Percentiles rank a stretch among this genome's conserved stretches.
phyloP scores from a whole-genome alignment of 2,113 vertebrate genomes.

The Ellobius talpinus region DNA sequence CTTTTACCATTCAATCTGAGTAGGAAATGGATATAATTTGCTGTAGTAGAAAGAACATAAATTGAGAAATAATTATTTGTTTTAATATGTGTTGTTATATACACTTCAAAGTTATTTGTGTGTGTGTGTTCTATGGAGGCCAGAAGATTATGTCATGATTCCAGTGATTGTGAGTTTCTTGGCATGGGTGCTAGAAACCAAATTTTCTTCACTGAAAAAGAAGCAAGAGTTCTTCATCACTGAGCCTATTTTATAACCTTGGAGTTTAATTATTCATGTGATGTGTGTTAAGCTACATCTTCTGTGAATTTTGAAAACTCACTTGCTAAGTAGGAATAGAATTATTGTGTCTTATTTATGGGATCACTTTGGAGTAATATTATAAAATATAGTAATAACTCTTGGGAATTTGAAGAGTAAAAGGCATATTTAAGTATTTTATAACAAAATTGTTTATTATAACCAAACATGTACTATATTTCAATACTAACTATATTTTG shows the following conservation, averaged over 20 bases:
- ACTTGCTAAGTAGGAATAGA: neutral
- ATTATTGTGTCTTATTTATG: neutral
- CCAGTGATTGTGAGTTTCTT: neutral
- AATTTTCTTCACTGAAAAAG: neutral
- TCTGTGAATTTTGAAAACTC: neutral
- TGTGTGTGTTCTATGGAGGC: neutral
- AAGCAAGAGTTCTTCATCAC: neutral
- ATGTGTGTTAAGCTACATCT: neutral
- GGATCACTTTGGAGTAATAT: neutral
- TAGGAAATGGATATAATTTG: slow-evolving; percentile 27
- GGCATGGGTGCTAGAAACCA: neutral
- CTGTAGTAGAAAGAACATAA: neutral
- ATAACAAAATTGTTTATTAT: neutral
- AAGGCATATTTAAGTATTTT: neutral
- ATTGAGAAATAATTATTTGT: neutral
- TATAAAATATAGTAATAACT: neutral
- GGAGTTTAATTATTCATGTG: neutral
- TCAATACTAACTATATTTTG: neutral
- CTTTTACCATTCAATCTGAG: neutral
- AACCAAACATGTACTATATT: neutral
- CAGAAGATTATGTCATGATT: neutral
- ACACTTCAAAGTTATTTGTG: neutral
- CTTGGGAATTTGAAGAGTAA: neutral
- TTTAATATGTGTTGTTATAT: neutral
- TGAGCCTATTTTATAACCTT: neutral